phyloP scores from a whole-genome alignment of 2,888 invertebrate genomes.

The Cantharis rustica region DNA sequence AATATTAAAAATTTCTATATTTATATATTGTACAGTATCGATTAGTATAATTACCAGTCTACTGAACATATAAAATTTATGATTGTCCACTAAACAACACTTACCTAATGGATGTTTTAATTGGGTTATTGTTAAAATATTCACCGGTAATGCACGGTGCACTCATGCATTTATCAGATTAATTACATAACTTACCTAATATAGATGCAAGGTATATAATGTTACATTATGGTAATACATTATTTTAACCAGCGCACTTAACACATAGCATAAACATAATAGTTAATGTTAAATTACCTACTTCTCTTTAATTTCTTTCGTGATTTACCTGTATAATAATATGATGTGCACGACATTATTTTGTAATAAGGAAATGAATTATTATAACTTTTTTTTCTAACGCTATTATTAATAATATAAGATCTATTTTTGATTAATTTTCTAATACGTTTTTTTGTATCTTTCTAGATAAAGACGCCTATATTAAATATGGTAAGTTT shows the following conservation, averaged over 20 bases:
- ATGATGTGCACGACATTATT: neutral
- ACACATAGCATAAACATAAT: neutral
- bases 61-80: neutral
- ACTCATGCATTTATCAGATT: neutral
- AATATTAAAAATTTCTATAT: neutral
- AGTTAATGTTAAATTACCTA: neutral
- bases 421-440: neutral
- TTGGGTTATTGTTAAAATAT: neutral
- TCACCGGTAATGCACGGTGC: neutral
- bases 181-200: neutral
- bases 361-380: neutral
- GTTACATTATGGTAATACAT: neutral
- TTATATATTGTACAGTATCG: neutral
- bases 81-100: neutral
- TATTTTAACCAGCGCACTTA: neutral
- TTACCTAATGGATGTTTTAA: neutral
- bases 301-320: neutral
- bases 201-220: neutral
- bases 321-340: neutral
- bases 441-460: slow-evolving; percentile 1
- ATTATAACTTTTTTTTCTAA: neutral
- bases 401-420: neutral
- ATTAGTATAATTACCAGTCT: neutral
- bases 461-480: slow-evolving; percentile 2
- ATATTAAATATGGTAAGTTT: slow-evolving; percentile 2